Conservation (phyloP, 2,888 invertebrate genomes). For the Mesopsocus fuscifrons region DNA sequence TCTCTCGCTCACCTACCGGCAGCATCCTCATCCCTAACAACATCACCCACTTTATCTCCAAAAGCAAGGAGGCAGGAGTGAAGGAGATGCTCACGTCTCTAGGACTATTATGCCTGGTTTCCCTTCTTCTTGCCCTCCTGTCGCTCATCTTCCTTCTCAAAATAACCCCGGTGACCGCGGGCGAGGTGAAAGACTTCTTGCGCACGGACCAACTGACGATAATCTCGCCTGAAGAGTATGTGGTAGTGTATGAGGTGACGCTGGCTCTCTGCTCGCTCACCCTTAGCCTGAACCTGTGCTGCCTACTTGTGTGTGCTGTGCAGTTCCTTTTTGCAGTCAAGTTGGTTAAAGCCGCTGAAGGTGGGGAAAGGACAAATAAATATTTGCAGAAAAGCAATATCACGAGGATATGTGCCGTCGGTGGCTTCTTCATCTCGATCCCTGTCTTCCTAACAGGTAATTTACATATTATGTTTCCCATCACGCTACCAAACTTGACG, state of each 20-base stretch:
- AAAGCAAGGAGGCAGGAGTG: constrained; percentile 36
- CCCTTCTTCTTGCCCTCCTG: constrained; percentile 60
- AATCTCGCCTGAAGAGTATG: constrained; percentile 58
- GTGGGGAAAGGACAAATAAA: constrained; percentile 60
- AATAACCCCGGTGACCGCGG: constrained; percentile 47
- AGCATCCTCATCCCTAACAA: constrained; percentile 14
- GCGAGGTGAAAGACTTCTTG: constrained; percentile 31
- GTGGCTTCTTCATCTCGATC: constrained; percentile 87
- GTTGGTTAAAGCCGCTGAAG: constrained; percentile 69
- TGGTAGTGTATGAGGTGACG: constrained; percentile 80
- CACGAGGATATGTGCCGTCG: constrained; percentile 77
- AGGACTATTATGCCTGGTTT: constrained; percentile 68
- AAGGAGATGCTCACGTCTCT: constrained; percentile 69
- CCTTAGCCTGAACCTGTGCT: constrained; percentile 73
- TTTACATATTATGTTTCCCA: too few relatives aligned
- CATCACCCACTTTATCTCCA: constrained; percentile 15
- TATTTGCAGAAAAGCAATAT: constrained; percentile 83
- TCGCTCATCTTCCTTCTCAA: constrained; percentile 70
- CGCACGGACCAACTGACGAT: constrained; percentile 34
- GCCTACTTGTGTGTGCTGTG: constrained; percentile 80
- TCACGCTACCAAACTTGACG: too few relatives aligned
- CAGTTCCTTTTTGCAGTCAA: constrained; percentile 89
- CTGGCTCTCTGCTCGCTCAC: constrained; percentile 77
- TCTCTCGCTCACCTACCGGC: constrained; percentile 10
- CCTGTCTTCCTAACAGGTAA: constrained; percentile 83